Evolutionary conservation across 2,888 invertebrate genomes (phyloP).

Genomic region (Eulithis prunata): DNA sequence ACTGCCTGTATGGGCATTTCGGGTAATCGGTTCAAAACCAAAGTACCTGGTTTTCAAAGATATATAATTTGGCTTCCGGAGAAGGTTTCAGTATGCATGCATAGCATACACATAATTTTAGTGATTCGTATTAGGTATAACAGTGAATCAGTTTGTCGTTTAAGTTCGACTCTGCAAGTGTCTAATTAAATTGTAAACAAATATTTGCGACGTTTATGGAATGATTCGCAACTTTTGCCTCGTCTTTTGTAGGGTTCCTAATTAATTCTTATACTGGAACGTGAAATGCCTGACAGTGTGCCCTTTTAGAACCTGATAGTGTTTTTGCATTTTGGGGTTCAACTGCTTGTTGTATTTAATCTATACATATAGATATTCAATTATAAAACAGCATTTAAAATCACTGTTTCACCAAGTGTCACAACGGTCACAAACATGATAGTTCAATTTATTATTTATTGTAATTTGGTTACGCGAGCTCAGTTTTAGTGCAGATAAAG

Average conservation of each 20-base stretch:
- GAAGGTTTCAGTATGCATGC: background rate
- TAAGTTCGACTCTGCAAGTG: background rate
- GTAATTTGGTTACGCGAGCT: conserved; percentile 5
- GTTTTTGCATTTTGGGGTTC: background rate
- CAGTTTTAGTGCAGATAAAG: conserved; percentile 11
- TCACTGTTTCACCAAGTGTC: conserved; percentile 3
- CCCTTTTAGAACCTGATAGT: background rate
- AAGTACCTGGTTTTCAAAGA: no score
- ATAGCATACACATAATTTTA: background rate
- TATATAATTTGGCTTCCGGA: no score
- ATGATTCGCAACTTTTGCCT: conserved; percentile 6
- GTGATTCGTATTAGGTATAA: background rate
- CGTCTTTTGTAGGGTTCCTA: background rate
- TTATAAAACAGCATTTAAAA: background rate
- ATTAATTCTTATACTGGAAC: background rate
- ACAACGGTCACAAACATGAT: conserved; percentile 16
- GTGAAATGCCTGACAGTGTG: background rate
- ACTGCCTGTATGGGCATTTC: background rate
- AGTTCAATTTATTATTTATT: conserved; percentile 14
- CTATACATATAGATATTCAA: background rate
- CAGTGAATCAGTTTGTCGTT: background rate
- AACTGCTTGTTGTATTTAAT: background rate
- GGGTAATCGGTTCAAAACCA: background rate
- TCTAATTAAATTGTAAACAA: background rate
- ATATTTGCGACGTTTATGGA: background rate